phyloP scores from a whole-genome alignment of 2,888 invertebrate genomes.

The Dendrolimus pini region DNA sequence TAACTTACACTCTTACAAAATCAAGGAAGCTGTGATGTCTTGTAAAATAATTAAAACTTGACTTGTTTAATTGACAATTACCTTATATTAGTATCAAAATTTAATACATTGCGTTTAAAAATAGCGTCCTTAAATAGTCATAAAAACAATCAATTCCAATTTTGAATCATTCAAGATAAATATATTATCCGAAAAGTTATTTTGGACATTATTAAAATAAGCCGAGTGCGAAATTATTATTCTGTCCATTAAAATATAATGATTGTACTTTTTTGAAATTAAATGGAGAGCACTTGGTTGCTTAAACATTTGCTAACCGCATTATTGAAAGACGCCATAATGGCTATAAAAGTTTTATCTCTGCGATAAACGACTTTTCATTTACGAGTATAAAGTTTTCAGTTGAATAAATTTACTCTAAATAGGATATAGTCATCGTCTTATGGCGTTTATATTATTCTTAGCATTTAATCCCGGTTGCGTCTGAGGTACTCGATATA shows the following conservation, averaged over 20 bases:
- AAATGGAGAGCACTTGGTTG: slow-evolving; percentile 10
- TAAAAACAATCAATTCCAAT: not conserved
- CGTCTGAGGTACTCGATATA: too few relatives aligned
- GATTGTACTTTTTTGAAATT: slow-evolving; percentile 1
- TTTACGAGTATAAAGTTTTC: slow-evolving; percentile 19
- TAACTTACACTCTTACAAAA: too few relatives aligned
- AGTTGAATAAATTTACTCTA: slow-evolving; percentile 18
- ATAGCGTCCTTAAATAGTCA: too few relatives aligned
- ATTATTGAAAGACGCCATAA: not conserved
- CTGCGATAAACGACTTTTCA: slow-evolving; percentile 14
- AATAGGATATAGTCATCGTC: slow-evolving; percentile 3
- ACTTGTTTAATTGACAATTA: too few relatives aligned
- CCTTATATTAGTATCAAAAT: too few relatives aligned
- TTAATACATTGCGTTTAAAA: too few relatives aligned
- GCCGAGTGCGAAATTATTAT: not conserved
- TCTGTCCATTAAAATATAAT: not conserved
- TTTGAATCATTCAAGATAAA: not conserved
- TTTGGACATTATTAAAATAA: not conserved
- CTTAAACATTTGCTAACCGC: slow-evolving; percentile 6
- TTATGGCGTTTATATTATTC: too few relatives aligned
- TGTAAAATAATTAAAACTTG: too few relatives aligned
- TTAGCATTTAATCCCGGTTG: too few relatives aligned
- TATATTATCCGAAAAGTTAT: not conserved
- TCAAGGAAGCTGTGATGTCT: too few relatives aligned
- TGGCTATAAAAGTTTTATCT: slow-evolving; percentile 21